phyloP scores from a whole-genome alignment of 1,140 invertebrate genomes.

The Atta cephalotes region DNA sequence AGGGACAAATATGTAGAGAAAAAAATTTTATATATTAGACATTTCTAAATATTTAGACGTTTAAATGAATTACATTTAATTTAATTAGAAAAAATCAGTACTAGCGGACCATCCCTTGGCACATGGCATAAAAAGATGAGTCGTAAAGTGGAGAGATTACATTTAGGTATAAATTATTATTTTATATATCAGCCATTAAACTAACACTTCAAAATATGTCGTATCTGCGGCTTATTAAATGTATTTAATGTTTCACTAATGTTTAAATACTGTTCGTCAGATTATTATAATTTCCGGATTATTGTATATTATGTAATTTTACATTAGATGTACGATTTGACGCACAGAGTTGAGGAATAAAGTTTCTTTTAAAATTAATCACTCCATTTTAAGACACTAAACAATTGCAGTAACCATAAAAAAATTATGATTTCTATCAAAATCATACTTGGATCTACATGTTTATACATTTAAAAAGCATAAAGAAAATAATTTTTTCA shows the following conservation, averaged over 20 bases:
- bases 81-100: constrained; percentile 17
- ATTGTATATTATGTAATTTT: constrained; percentile 46
- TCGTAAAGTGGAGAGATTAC: constrained; percentile 73
- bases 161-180: constrained; percentile 33
- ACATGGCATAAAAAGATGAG: constrained; percentile 14
- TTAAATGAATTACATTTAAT: constrained; percentile 17
- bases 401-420: constrained; percentile 50
- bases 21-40: constrained; percentile 35
- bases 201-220: constrained; percentile 17
- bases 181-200: not conserved
- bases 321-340: constrained; percentile 24
- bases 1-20: not conserved
- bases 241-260: constrained; percentile 42
- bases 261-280: constrained; percentile 24
- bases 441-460: not conserved
- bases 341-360: constrained; percentile 32
- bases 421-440: constrained; percentile 28
- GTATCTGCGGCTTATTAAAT: constrained; percentile 19
- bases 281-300: constrained; percentile 40
- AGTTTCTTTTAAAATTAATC: constrained; percentile 54
- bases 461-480: constrained; percentile 11
- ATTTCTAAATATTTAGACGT: not conserved
- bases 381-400: constrained; percentile 70
- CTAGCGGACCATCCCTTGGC: constrained; percentile 68
- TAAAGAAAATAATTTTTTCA: constrained; percentile 24